Evolutionary conservation across 2,888 invertebrate genomes (phyloP).

Genomic region (Spodoptera picta): DNA sequence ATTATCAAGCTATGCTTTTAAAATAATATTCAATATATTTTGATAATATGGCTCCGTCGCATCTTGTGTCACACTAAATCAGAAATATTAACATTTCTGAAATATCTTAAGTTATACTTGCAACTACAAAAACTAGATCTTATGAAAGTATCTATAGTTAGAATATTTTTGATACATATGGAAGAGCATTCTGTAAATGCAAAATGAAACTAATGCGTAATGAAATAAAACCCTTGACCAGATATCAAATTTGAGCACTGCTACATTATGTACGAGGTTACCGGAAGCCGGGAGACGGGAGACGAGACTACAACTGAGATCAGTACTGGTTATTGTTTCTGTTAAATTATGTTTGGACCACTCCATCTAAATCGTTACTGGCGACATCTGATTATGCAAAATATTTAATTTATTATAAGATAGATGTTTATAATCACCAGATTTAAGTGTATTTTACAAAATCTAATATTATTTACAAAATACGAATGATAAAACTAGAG

Average conservation of each 20-base stretch:
- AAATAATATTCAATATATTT: slow-evolving; percentile 55
- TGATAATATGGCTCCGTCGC: slow-evolving; percentile 56
- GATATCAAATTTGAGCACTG: slow-evolving; percentile 51
- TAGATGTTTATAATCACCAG: slow-evolving; percentile 62
- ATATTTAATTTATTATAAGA: slow-evolving; percentile 50
- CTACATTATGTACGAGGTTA: slow-evolving; percentile 33
- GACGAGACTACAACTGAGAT: slow-evolving; percentile 43
- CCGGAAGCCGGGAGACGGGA: slow-evolving; percentile 25
- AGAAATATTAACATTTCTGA: slow-evolving; percentile 48
- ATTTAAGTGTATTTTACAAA: slow-evolving; percentile 74
- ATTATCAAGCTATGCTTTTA: slow-evolving; percentile 60
- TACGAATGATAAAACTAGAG: slow-evolving; percentile 77
- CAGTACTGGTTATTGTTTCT: slow-evolving; percentile 43
- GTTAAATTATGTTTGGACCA: slow-evolving; percentile 61
- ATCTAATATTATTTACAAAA: slow-evolving; percentile 82
- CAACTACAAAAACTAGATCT: slow-evolving; percentile 52
- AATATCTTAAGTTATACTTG: slow-evolving; percentile 46
- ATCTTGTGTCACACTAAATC: slow-evolving; percentile 47
- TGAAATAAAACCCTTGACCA: slow-evolving; percentile 33
- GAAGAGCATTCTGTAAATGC: slow-evolving; percentile 55
- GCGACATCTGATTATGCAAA: slow-evolving; percentile 55
- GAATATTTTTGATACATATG: slow-evolving; percentile 54
- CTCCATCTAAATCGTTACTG: slow-evolving; percentile 51
- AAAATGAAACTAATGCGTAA: slow-evolving; percentile 41
- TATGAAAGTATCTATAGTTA: slow-evolving; percentile 48